Evolutionary conservation across 2,888 invertebrate species (phyloP).

Genomic region (Pterostichus niger): DNA sequence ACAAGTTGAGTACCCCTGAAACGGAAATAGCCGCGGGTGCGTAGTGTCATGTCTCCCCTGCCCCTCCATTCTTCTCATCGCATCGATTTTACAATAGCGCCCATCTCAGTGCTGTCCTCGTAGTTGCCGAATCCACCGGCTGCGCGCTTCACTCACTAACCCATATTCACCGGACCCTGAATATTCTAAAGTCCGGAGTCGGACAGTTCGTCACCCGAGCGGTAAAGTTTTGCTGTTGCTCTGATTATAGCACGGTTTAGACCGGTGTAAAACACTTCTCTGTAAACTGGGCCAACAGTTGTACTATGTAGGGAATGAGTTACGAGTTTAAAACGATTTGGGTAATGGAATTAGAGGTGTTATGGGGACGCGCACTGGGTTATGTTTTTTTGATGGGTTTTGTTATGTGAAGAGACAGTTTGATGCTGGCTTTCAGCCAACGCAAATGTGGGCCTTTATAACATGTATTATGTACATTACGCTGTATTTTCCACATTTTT

Average conservation of each 20-base stretch:
- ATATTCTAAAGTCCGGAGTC: neutral
- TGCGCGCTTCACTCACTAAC: neutral
- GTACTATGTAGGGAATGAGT: neutral
- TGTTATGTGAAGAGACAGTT: neutral
- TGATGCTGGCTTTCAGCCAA: neutral
- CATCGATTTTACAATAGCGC: conserved; percentile 25
- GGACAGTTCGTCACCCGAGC: conserved; percentile 24
- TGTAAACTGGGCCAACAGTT: conserved; percentile 9
- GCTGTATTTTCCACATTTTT: too few relatives aligned
- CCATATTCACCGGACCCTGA: conserved; percentile 5
- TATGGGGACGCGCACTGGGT: neutral
- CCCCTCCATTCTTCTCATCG: neutral
- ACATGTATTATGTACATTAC: too few relatives aligned
- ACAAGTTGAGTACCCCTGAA: neutral
- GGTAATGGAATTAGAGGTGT: conserved; percentile 32
- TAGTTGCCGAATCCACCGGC: neutral
- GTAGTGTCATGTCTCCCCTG: neutral
- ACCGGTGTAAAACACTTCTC: conserved; percentile 19
- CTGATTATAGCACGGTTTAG: conserved; percentile 1
- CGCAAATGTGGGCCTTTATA: neutral
- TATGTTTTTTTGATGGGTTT: conserved; percentile 8
- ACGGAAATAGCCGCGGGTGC: neutral
- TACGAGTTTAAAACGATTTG: conserved; percentile 24
- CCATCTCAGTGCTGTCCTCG: neutral
- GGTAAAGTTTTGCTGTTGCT: conserved; percentile 10